A percentile compares a stretch with the other conserved stretches of the same genome.
phyloP scores from a whole-genome alignment of 2,888 invertebrate species.

The Drosophila engyochracea region DNA sequence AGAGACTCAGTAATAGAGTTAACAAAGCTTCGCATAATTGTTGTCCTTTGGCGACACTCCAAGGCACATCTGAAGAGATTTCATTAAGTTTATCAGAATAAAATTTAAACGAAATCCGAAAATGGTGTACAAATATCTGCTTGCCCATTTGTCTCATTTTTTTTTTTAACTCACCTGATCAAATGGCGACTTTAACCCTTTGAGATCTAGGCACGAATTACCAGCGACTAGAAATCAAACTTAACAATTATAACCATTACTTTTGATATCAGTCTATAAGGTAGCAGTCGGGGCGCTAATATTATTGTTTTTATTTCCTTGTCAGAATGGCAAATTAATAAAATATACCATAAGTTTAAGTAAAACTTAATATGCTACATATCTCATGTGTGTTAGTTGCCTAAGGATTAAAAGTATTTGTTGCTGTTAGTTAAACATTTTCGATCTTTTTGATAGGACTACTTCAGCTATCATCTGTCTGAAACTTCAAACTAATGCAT shows the following conservation, averaged over 20 bases:
- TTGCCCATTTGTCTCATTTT: not conserved
- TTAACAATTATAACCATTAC: not conserved
- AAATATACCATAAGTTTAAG: not conserved
- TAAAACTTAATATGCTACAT: not conserved
- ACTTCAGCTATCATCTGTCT: not conserved
- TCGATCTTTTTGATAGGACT: not conserved
- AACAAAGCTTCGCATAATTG: constrained; percentile 24
- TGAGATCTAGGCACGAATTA: rapidly evolving
- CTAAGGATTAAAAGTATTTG: too few relatives aligned
- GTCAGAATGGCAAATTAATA: rapidly evolving
- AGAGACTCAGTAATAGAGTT: constrained; percentile 14
- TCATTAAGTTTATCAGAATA: not conserved
- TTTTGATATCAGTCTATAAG: not conserved
- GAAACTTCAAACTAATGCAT: not conserved
- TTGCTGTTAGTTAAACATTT: not conserved
- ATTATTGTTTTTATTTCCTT: not conserved
- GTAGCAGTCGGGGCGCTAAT: not conserved
- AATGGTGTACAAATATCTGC: not conserved
- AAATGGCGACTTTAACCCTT: not conserved
- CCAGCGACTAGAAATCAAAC: not conserved
- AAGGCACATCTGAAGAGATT: not conserved
- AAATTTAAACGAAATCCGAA: not conserved
- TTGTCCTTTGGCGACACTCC: not conserved
- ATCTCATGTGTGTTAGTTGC: not conserved
- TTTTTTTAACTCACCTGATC: not conserved